Conservation (phyloP, 1,140 invertebrate species). For the Nasonia giraulti region DNA sequence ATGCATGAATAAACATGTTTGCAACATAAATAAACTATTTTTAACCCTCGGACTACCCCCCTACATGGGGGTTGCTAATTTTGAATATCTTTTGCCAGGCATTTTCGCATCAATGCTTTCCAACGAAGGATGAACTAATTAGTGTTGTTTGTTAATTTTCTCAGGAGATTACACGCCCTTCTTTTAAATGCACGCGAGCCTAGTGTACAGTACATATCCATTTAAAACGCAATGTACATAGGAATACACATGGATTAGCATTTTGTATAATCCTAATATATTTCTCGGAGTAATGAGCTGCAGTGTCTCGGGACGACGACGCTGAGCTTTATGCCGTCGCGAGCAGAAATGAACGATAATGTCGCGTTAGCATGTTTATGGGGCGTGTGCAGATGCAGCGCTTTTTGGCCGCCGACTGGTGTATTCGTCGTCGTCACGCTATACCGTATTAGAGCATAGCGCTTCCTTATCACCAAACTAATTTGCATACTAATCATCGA, state of each 20-base stretch:
- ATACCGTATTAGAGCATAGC: background rate
- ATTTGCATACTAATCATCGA: background rate
- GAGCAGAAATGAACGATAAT: constrained; percentile 5
- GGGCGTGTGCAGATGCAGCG: background rate
- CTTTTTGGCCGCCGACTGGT: background rate
- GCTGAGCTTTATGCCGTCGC: background rate
- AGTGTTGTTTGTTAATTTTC: too few species aligned
- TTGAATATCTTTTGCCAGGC: too few species aligned
- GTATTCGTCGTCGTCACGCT: background rate
- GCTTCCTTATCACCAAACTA: background rate
- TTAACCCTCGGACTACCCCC: too few species aligned
- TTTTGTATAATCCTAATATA: constrained; percentile 25
- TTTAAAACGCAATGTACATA: background rate
- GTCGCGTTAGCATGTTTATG: constrained; percentile 13
- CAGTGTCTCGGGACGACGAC: too few species aligned
- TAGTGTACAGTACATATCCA: background rate
- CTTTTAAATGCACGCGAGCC: background rate
- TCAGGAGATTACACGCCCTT: background rate
- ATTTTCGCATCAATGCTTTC: too few species aligned
- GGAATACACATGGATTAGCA: background rate
- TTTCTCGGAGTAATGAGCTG: constrained; percentile 25
- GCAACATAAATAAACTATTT: too few species aligned
- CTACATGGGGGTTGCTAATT: too few species aligned
- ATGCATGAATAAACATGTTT: too few species aligned
- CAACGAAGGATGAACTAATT: too few species aligned